Percentiles rank a stretch among this genome's conserved stretches.
These are phyloP conservation scores for Megaustenia siamemsis DNA, from an alignment of 2,888 invertebrate genomes.

Conservation along the genomic window DNA sequence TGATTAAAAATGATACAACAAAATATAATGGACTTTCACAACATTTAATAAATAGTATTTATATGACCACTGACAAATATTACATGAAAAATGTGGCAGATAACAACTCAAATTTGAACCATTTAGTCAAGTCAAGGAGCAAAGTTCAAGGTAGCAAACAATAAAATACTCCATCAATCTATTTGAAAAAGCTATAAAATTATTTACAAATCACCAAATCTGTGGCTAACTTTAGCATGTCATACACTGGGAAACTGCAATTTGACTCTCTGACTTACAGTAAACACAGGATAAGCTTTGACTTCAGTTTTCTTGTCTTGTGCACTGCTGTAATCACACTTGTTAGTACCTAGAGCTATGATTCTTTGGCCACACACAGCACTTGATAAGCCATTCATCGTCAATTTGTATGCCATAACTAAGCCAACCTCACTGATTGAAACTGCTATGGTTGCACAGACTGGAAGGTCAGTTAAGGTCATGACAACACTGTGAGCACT, in stretches of 20 bases:
- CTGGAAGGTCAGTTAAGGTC: slow-evolving; percentile 70
- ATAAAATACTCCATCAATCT: too few relatives aligned
- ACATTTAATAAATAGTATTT: too few relatives aligned
- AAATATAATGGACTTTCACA: too few relatives aligned
- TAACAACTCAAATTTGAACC: too few relatives aligned
- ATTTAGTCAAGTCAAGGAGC: too few relatives aligned
- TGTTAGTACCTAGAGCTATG: slow-evolving; percentile 63
- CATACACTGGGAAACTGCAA: slow-evolving; percentile 69
- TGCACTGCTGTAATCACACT: slow-evolving; percentile 22
- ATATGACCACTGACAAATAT: too few relatives aligned
- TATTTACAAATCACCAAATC: too few relatives aligned
- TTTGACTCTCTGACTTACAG: slow-evolving; percentile 77
- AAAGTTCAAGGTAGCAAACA: too few relatives aligned
- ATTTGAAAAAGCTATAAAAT: too few relatives aligned
- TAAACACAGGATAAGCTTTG: slow-evolving; percentile 73
- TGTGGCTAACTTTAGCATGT: too few relatives aligned
- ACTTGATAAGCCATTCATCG: not conserved
- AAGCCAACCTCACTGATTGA: slow-evolving; percentile 3
- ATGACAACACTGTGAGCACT: slow-evolving; percentile 70
- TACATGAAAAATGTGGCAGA: too few relatives aligned
- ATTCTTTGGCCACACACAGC: slow-evolving; percentile 38
- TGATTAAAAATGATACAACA: too few relatives aligned
- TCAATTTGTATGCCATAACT: slow-evolving; percentile 37
- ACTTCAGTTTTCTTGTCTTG: slow-evolving; percentile 5
- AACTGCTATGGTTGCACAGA: slow-evolving; percentile 63